Base-by-base conservation (phyloP, 2,797 vertebrate genomes). In the Gymnoscopelus microlampas region DNA sequence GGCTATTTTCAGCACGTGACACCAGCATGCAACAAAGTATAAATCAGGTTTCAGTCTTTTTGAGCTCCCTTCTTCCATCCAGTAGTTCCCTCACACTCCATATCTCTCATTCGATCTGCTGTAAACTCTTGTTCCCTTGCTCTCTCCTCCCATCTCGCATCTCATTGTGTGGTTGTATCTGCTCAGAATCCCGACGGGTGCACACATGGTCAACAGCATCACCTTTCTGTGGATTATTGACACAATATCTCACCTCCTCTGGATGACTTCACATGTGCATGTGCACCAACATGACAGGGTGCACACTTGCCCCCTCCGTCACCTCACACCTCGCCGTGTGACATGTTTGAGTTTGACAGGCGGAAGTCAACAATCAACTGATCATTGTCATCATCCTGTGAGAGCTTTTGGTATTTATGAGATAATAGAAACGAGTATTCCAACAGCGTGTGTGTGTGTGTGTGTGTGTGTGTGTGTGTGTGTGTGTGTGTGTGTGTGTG, bases 81-180 rank as follows among this genome's bases (percentile, higher is more conserved):
- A 54, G n/a, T 35, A 35, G 35, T 12, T 62, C 63, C 50, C 58
- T 64, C 57, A 9, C 35, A 7, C 59, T 15, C 5, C 12, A 56
- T 60, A 82, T 81, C 73, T 77, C 15, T 60, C 70, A 69, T 70
- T 78, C 57, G 71, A 81, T 83, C 82, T 74, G 60, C 68, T 54
- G 13, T 60, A 35, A n/a, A 61, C 23, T 70, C 71, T 70, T 59
- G 32, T 60, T 15, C 58, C 10, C 58, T 51, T 35, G 51, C 73
- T 73, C 60, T 49, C n/a, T 49, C 19, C 57, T 55, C 63, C 68
- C 60, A 29, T 53, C 60, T 47, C 65, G 11, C 77, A 15, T 54
- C 14, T 53, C 14, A 7, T 19, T 6, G n/a, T 1, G 12, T 35
- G 68, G 47, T 73, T 71, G 63, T 51, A 57, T 68, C 44, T 47